A percentile compares a stretch with the other conserved stretches of the same genome.
Conservation (phyloP, 1,140 invertebrate species). For the Drosophila watanabei region DNA sequence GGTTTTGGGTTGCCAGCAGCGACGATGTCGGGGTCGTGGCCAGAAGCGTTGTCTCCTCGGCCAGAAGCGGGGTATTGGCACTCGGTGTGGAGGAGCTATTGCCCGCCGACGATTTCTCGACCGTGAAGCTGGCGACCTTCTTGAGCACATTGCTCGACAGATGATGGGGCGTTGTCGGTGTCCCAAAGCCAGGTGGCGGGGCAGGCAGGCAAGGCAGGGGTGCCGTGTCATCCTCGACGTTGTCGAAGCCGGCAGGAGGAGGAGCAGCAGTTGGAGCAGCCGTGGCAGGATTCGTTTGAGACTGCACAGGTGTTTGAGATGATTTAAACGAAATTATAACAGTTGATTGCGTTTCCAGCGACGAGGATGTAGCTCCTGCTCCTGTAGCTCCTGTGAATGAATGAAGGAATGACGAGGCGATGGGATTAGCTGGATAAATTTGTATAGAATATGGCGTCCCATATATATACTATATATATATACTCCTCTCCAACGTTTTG, state of each 20-base stretch:
- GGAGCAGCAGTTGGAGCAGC: constrained; percentile 8
- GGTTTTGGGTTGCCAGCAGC: constrained; percentile 40
- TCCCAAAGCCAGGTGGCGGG: constrained; percentile 68
- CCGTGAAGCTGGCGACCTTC: constrained; percentile 93
- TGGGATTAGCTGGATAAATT: constrained; percentile 61
- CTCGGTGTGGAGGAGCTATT: constrained; percentile 43
- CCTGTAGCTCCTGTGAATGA: constrained; percentile 39
- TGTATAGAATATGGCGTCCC: constrained; percentile 43
- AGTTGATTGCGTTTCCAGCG: constrained; percentile 85
- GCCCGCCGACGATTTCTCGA: constrained; percentile 87
- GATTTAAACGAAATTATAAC: constrained; percentile 86
- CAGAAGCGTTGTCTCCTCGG: constrained; percentile 60
- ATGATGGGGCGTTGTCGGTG: constrained; percentile 86
- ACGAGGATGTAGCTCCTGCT: constrained; percentile 28
- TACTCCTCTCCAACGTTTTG: neutral
- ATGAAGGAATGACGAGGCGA: constrained; percentile 59
- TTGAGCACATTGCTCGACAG: constrained; percentile 89
- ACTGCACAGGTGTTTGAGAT: constrained; percentile 85
- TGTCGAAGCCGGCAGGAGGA: constrained; percentile 33
- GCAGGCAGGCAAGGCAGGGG: constrained; percentile 40
- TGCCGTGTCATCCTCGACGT: constrained; percentile 49
- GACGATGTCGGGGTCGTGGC: constrained; percentile 41
- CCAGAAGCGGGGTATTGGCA: constrained; percentile 31
- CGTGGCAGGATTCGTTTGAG: constrained; percentile 56
- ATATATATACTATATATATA: constrained; percentile 3